Conservation (phyloP, 2,797 vertebrate species). For the Nannoperca obscura region DNA sequence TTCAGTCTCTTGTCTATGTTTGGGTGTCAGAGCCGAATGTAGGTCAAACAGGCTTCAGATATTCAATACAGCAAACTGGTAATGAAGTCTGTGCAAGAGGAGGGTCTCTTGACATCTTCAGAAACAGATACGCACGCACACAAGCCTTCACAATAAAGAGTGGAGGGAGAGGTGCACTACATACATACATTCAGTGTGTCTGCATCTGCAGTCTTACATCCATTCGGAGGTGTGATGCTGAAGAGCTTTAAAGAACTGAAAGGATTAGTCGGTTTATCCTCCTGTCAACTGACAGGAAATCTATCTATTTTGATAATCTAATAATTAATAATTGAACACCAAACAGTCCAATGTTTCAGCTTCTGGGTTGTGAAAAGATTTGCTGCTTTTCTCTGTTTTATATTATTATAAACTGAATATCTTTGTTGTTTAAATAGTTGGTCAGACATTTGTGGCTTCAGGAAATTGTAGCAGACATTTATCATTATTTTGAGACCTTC, state of each 20-base stretch:
- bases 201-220: slow-evolving; percentile 34
- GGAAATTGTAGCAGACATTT: background rate
- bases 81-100: slow-evolving; percentile 9
- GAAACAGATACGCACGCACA: slow-evolving; percentile 7
- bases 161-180: slow-evolving; percentile 37
- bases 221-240: slow-evolving; percentile 18
- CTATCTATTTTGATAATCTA: background rate
- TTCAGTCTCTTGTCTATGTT: slow-evolving; percentile 6
- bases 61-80: slow-evolving; percentile 35
- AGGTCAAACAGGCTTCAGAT: slow-evolving; percentile 57
- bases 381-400: background rate
- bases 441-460: background rate
- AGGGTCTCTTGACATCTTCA: slow-evolving; percentile 25
- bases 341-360: background rate
- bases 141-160: background rate
- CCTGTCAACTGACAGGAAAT: background rate
- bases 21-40: slow-evolving; percentile 51
- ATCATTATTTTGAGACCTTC: background rate
- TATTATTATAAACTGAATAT: background rate
- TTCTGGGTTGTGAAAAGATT: background rate
- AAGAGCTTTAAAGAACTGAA: background rate
- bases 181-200: slow-evolving; percentile 45
- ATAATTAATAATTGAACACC: background rate
- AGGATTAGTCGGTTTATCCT: background rate
- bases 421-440: background rate